Base-by-base conservation (phyloP, 2,888 invertebrate species). In the Caenorhabditis sp. region DNA sequence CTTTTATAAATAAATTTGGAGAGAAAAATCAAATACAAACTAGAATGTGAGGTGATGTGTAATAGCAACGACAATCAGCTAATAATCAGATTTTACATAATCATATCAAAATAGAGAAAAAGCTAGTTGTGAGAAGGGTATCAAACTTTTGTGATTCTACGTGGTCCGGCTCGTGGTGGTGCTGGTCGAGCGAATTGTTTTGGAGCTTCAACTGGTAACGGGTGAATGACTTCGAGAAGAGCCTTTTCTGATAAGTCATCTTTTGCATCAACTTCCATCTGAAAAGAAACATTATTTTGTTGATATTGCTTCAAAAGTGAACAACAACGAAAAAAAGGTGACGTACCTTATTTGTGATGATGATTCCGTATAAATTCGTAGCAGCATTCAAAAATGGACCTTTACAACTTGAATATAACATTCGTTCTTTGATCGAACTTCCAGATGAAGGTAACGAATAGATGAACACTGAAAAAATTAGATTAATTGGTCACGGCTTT, bases 351-450 rank as follows among this genome's bases (percentile, higher is more conserved):
- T 95, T 96, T 0, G 91, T 91, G 81, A 97, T 92, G 77, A 91
- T 92, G 17, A 96, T 89, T 37, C 93, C 93, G 84, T 93, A 89
- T 60, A 92, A 85, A 50, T 88, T 91, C 84, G 93, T 92, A 74
- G 97, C 92, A 21, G 92, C 92, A 77, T 94, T 93, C 63, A 95
- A 90, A 78, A 99, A 92, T 21, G 95, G 94, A 72, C 92, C 93
- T 89, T 97, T 97, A 89, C 97, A 97, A 86, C 96, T 96, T 0
- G 97, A 97, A 89, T 97, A 99, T 88, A 99, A 91, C 99, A 99
- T 99, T 82, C 97, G 91, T 88, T 99, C 97, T 87, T 95, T 97
- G 83, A 99, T 95, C 76, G 95, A 93, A 63, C 85, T 95, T 75
- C 91, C 93, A 89, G 95, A 96, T 4, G 97, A 96, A 3, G 99